These are phyloP conservation scores for Agrochola macilenta DNA, from an alignment of 2,888 invertebrate species.

Conservation along the genomic window DNA sequence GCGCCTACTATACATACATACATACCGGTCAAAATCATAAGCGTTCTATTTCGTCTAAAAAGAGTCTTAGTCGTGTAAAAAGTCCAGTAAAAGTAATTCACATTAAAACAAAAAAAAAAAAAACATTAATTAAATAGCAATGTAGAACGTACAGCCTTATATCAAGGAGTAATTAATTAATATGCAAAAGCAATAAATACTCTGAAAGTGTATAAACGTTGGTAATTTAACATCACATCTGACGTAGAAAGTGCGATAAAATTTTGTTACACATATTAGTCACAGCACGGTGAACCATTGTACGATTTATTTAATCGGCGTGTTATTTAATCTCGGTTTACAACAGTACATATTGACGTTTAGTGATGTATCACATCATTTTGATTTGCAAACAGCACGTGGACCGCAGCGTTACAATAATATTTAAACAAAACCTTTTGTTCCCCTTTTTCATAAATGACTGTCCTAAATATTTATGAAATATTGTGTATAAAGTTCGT, in stretches of 20 bases:
- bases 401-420: constrained; percentile 14
- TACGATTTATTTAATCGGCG: constrained; percentile 46
- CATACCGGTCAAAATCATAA: too few relatives aligned
- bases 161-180: constrained; percentile 50
- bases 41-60: too few relatives aligned
- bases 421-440: constrained; percentile 7
- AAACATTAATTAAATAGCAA: constrained; percentile 8
- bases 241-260: constrained; percentile 67
- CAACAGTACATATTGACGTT: constrained; percentile 32
- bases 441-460: background rate
- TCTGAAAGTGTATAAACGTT: constrained; percentile 50
- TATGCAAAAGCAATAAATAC: constrained; percentile 50
- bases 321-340: constrained; percentile 56
- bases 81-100: background rate
- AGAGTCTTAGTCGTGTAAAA: too few relatives aligned
- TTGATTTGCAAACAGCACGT: constrained; percentile 11
- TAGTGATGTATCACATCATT: constrained; percentile 21
- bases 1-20: too few relatives aligned
- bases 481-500: background rate
- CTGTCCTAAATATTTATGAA: background rate
- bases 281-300: constrained; percentile 44
- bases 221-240: constrained; percentile 59
- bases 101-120: constrained; percentile 12
- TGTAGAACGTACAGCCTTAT: background rate
- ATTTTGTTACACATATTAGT: constrained; percentile 66